phyloP scores from a whole-genome alignment of 2,888 invertebrate species.

The Clepsis dumicolana region DNA sequence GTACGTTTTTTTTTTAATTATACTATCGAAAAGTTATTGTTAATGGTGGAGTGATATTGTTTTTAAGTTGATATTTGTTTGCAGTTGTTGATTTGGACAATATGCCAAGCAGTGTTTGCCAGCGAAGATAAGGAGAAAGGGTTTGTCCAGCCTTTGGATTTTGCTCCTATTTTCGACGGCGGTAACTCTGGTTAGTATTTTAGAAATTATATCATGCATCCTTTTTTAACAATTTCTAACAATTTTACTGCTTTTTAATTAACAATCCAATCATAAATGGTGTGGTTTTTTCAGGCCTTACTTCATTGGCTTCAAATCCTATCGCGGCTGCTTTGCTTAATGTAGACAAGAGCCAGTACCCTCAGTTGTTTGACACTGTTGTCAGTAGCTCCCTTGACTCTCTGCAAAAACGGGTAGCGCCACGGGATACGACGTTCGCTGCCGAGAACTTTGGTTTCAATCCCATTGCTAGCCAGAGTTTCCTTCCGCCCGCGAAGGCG shows the following conservation, averaged over 20 bases:
- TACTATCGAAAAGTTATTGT: conserved; percentile 14
- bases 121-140: conserved; percentile 70
- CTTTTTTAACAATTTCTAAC: conserved; percentile 14
- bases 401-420: conserved; percentile 72
- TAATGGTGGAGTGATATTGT: conserved; percentile 17
- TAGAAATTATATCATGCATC: conserved; percentile 20
- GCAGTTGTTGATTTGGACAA: conserved; percentile 77
- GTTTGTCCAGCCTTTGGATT: conserved; percentile 85
- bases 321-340: conserved; percentile 75
- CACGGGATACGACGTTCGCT: conserved; percentile 74
- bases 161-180: conserved; percentile 81
- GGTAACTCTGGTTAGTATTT: conserved; percentile 67
- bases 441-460: conserved; percentile 80
- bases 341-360: conserved; percentile 80
- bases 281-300: conserved; percentile 74
- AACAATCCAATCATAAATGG: conserved; percentile 30
- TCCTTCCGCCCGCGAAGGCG: conserved; percentile 66
- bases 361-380: conserved; percentile 76
- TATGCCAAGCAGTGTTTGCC: conserved; percentile 71
- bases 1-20: conserved; percentile 60
- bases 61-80: conserved; percentile 50
- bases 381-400: conserved; percentile 83
- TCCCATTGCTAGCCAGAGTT: conserved; percentile 80
- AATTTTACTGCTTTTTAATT: conserved; percentile 21
- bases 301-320: conserved; percentile 79